A percentile compares a stretch with the other conserved stretches of the same genome.
Evolutionary conservation across 2,113 vertebrate genomes (phyloP).

Genomic region (Cheilinus undulatus): DNA sequence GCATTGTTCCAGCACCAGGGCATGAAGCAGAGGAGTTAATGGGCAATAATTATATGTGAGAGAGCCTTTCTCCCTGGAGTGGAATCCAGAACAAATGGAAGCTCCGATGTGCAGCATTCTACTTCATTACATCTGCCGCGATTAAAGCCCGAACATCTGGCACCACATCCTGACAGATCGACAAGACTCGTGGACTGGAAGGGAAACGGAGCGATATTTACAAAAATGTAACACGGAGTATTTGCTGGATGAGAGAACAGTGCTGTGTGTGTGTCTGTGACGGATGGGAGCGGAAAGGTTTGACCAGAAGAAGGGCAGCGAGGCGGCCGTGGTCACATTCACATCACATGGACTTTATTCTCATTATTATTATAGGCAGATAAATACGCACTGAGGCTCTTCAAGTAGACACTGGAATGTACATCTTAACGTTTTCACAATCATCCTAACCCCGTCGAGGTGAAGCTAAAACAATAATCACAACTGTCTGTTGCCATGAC

Average conservation of each 20-base stretch:
- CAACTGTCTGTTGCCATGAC: conserved; percentile 71
- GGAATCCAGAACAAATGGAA: conserved; percentile 97
- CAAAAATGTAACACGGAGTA: conserved; percentile 72
- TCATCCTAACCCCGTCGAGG: conserved; percentile 63
- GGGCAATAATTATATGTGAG: conserved; percentile 99
- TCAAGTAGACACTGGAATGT: conserved; percentile 83
- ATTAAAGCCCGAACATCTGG: conserved; percentile 98
- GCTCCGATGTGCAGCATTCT: conserved; percentile 97
- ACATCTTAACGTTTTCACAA: conserved; percentile 70
- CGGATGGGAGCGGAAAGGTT: conserved; percentile 66
- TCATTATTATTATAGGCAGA: conserved; percentile 75
- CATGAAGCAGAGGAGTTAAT: conserved; percentile 98
- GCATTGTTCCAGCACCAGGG: conserved; percentile 92
- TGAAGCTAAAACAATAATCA: conserved; percentile 68
- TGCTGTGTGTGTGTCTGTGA: conserved; percentile 66
- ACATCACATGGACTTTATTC: conserved; percentile 82
- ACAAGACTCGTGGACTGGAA: conserved; percentile 94
- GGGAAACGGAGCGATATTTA: conserved; percentile 92
- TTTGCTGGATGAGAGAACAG: conserved; percentile 80
- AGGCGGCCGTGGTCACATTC: conserved; percentile 68
- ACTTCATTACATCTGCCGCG: conserved; percentile 98
- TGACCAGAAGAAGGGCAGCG: conserved; percentile 66
- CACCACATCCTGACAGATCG: conserved; percentile 93
- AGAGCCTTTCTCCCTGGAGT: conserved; percentile 96
- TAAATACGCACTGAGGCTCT: conserved; percentile 81